phyloP scores from a whole-genome alignment of 2,797 vertebrate species.

The Acrocephalus scirpaceus region DNA sequence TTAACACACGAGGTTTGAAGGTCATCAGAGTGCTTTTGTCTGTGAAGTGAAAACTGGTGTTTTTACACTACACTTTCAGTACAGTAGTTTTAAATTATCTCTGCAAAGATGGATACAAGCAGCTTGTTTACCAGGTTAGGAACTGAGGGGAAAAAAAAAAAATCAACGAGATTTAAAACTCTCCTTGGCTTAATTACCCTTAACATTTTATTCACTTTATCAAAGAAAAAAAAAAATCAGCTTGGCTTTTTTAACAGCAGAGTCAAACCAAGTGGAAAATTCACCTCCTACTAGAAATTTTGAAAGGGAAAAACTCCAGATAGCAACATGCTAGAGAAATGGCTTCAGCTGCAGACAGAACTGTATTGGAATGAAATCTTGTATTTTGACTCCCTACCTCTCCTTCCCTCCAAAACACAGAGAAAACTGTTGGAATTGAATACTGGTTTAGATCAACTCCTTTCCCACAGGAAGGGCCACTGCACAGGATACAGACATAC shows the following conservation, averaged over 20 bases:
- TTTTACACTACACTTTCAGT: constrained; percentile 30
- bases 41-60: constrained; percentile 43
- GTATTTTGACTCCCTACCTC: background rate
- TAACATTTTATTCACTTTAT: constrained; percentile 67
- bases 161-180: background rate
- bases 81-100: background rate
- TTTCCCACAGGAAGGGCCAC: background rate
- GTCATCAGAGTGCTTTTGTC: constrained; percentile 54
- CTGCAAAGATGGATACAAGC: background rate
- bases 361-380: constrained; percentile 3
- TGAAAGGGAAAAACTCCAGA: constrained; percentile 38
- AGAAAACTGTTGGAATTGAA: background rate
- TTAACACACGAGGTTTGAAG: constrained; percentile 46
- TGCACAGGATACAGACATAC: background rate
- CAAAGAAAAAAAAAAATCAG: constrained; percentile 29
- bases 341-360: constrained; percentile 40
- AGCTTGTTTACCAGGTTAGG: constrained; percentile 52
- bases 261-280: constrained; percentile 72
- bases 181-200: constrained; percentile 48
- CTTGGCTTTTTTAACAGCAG: constrained; percentile 68
- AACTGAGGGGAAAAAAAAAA: background rate
- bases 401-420: background rate
- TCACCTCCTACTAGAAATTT: constrained; percentile 63
- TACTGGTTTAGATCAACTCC: background rate
- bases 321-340: constrained; percentile 16